Evolutionary conservation across 2,888 invertebrate species (phyloP), one percentile per base, ranked within the genome.

Genomic region (Agonopterix arenella): DNA sequence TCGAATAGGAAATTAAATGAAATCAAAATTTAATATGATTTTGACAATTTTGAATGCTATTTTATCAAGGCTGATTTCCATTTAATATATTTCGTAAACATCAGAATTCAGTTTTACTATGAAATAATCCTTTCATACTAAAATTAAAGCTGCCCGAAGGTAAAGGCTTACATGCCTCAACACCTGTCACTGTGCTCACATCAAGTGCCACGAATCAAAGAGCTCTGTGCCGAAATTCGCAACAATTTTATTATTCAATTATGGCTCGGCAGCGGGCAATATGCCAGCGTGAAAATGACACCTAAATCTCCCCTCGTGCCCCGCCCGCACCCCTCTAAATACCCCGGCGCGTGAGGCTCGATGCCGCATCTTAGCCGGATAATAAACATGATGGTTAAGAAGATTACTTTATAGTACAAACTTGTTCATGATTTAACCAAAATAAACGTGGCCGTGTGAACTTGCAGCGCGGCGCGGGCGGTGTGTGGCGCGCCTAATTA

Each of bases 181-280:
- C 44, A 18, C 28, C 18, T 42, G 42, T 9, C 43, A 7, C 43
- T 13, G 11, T 28, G 28, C 28, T 28, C 28, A 28, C 49, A 36
- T 46, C 18, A 70, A 52, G 64, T 61, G 64, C 67, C 64, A 51
- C 64, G 64, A 78, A 72, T 76, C 72, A 76, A 76, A 76, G 66
- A 66, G 68, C 65, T 60, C 59, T 43, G 48, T 52, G 57, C 63
- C 68, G 58, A 77, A 80, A 76, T 75, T 72, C 67, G 70, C 68
- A 60, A 72, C 75, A 74, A 76, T 81, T 82, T 77, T 76, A 76
- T 80, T 77, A 84, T 80, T 80, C 76, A 80, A 84, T 83, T 80
- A 79, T 66, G 65, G 64, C 65, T 65, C 71, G 65, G 66, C 73
- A 70, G 67, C 73, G 73, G 66, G 73, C 74, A 76, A 76, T 77